These are phyloP conservation scores for Coecobrya sp. DNA, from an alignment of 2,888 invertebrate genomes.

Conservation along the genomic window DNA sequence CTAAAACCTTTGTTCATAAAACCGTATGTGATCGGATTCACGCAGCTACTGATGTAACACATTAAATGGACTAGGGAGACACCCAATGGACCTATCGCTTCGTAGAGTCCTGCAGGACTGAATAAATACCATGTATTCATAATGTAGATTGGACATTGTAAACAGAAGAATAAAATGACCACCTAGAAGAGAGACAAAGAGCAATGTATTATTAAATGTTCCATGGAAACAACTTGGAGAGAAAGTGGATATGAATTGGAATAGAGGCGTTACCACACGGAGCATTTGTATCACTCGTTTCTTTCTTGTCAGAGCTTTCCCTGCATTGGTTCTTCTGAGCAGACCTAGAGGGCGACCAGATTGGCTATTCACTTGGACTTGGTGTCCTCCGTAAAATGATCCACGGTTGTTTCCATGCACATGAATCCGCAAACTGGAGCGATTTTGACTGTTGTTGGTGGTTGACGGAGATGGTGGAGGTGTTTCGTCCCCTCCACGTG, in stretches of 20 bases:
- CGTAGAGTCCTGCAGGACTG: conserved; percentile 88
- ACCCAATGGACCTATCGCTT: conserved; percentile 88
- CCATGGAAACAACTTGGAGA: neutral
- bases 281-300: conserved; percentile 90
- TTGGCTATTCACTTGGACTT: conserved; percentile 71
- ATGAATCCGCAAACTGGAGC: conserved; percentile 71
- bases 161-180: conserved; percentile 92
- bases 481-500: conserved; percentile 58
- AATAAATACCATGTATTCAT: conserved; percentile 90
- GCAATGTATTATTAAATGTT: neutral
- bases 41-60: conserved; percentile 91
- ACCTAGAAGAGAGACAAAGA: conserved; percentile 36
- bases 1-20: conserved; percentile 91
- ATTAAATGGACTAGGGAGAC: conserved; percentile 90
- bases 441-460: conserved; percentile 38
- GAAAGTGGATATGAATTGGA: neutral
- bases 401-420: conserved; percentile 55
- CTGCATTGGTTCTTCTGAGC: conserved; percentile 88
- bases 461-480: conserved; percentile 63
- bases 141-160: conserved; percentile 91
- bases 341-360: conserved; percentile 70
- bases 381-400: conserved; percentile 72
- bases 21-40: conserved; percentile 91
- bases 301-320: conserved; percentile 88
- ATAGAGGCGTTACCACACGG: conserved; percentile 88